A percentile compares a stretch with the other conserved stretches of the same genome.
Evolutionary conservation across 2,888 invertebrate species (phyloP).

Genomic region (Acanthosoma haemorrhoidale): DNA sequence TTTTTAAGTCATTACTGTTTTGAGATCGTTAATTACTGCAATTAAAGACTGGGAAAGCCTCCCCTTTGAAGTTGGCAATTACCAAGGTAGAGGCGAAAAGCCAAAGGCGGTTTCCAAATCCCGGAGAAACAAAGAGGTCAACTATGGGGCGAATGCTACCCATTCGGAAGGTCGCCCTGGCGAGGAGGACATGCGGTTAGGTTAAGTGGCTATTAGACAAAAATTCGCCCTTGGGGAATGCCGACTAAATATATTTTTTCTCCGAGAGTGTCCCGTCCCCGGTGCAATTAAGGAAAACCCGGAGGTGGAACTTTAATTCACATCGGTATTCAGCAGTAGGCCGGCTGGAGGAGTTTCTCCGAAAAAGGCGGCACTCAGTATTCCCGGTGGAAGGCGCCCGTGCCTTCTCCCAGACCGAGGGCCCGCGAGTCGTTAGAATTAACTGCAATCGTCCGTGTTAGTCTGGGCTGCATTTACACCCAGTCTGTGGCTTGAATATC

Average conservation of each 20-base stretch:
- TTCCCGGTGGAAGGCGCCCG: background rate
- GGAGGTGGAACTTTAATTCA: background rate
- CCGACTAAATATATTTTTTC: background rate
- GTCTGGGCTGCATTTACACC: background rate
- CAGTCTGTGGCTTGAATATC: background rate
- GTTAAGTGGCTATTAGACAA: background rate
- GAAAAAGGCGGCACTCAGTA: background rate
- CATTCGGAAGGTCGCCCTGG: too few species aligned
- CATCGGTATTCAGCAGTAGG: background rate
- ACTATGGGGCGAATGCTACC: too few species aligned
- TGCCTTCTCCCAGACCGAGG: background rate
- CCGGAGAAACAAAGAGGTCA: too few species aligned
- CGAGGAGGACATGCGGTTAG: too few species aligned
- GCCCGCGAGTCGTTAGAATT: background rate
- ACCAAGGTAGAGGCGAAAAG: too few species aligned
- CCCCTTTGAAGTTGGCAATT: too few species aligned
- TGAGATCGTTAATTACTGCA: too few species aligned
- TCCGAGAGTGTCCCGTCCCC: background rate
- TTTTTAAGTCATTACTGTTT: too few species aligned
- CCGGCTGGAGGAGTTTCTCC: background rate
- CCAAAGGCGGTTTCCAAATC: too few species aligned
- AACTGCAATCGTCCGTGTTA: background rate
- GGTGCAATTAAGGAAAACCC: background rate
- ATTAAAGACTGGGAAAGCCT: too few species aligned
- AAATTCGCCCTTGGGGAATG: background rate